These are phyloP conservation scores for Chondrosia reniformis DNA, from an alignment of 37 sponge, comb jelly and placozoan species.

Conservation along the genomic window DNA sequence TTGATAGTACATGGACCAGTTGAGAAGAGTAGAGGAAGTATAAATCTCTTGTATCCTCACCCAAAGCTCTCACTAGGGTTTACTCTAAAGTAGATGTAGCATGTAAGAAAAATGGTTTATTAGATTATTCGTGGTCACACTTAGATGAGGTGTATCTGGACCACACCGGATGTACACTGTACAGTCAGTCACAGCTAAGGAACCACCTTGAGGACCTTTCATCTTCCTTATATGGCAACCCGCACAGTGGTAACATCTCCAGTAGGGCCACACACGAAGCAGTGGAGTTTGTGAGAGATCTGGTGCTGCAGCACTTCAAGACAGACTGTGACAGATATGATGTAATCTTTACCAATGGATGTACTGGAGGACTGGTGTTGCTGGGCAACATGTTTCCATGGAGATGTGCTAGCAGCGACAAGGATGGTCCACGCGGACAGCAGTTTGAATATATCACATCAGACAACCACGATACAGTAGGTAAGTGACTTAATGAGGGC, in stretches of 20 bases:
- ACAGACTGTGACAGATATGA: slow-evolving; percentile 55
- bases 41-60: too few relatives aligned
- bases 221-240: slow-evolving; percentile 79
- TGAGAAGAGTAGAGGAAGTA: too few relatives aligned
- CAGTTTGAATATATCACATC: not conserved
- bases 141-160: slow-evolving; percentile 82
- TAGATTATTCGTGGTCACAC: too few relatives aligned
- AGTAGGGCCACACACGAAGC: slow-evolving; percentile 46
- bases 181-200: slow-evolving; percentile 63
- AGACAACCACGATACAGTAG: not conserved
- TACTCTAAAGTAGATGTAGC: too few relatives aligned
- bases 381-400: slow-evolving; percentile 77
- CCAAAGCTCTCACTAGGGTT: too few relatives aligned
- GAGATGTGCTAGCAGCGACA: too few relatives aligned
- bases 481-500: too few relatives aligned
- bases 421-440: too few relatives aligned
- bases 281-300: slow-evolving; percentile 56
- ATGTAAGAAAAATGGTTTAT: too few relatives aligned
- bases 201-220: slow-evolving; percentile 48
- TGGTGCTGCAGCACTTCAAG: slow-evolving; percentile 61
- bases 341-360: slow-evolving; percentile 81
- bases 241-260: slow-evolving; percentile 76
- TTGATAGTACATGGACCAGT: too few relatives aligned
- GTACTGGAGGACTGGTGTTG: slow-evolving; percentile 78
- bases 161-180: slow-evolving; percentile 85